These are phyloP conservation scores for Apeltes quadracus DNA, from an alignment of 2,113 vertebrate genomes.

Conservation along the genomic window DNA sequence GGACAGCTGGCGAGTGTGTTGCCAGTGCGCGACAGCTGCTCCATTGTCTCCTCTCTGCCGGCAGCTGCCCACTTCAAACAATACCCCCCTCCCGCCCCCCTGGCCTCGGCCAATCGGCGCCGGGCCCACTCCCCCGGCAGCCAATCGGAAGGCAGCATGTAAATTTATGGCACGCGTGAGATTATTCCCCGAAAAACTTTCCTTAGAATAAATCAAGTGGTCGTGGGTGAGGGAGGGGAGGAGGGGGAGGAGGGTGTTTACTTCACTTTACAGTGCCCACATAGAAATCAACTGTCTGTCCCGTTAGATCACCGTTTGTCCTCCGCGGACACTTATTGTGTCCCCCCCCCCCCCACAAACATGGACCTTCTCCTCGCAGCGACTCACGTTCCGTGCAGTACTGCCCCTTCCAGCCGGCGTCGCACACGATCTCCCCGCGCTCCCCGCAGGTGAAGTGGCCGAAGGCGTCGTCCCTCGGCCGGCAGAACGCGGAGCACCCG, in stretches of 20 bases:
- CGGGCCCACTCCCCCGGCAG: constrained; percentile 68
- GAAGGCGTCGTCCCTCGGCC: constrained; percentile 93
- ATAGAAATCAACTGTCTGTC: no score
- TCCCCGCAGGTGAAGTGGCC: constrained; percentile 98
- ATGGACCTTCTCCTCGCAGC: no score
- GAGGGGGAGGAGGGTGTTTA: constrained; percentile 52
- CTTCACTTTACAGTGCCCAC: background rate
- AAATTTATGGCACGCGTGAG: constrained; percentile 96
- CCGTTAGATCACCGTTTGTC: no score
- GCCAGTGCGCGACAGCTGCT: constrained; percentile 99
- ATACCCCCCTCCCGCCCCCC: constrained; percentile 81
- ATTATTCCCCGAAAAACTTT: constrained; percentile 88
- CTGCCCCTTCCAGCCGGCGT: constrained; percentile 94
- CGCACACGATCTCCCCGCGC: constrained; percentile 93
- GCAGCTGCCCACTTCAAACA: constrained; percentile 91
- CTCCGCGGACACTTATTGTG: no score
- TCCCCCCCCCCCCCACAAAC: no score
- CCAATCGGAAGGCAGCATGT: constrained; percentile 87
- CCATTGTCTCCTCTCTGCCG: constrained; percentile 96
- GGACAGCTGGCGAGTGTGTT: constrained; percentile 99
- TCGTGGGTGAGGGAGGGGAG: constrained; percentile 7
- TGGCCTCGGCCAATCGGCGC: constrained; percentile 84
- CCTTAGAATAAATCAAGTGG: constrained; percentile 87
- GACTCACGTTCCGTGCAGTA: constrained; percentile 95
- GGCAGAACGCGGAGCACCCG: constrained; percentile 94